These are phyloP conservation scores for Threskiornis aethiopicus DNA, from an alignment of 2,797 vertebrate species.

Conservation along the genomic window DNA sequence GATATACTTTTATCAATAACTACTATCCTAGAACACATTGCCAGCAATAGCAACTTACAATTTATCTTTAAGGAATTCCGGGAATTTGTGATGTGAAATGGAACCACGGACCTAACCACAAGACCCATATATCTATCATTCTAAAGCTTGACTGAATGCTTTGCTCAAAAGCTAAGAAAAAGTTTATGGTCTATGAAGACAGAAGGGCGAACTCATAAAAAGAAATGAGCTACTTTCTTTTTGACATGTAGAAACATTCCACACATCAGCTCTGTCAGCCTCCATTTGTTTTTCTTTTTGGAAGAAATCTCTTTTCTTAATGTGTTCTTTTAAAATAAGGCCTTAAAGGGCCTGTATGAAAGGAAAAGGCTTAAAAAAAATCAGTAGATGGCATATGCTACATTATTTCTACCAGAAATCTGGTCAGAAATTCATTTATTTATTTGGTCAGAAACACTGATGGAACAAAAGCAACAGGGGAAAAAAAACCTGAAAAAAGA, in stretches of 20 bases:
- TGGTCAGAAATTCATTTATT: not conserved
- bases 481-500: not conserved
- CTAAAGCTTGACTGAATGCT: not conserved
- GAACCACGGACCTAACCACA: not conserved
- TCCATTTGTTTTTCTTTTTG: not conserved
- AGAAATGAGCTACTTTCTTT: not conserved
- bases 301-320: not conserved
- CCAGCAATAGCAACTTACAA: not conserved
- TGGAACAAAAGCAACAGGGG: rapidly evolving
- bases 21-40: not conserved
- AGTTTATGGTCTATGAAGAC: not conserved
- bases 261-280: not conserved
- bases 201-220: not conserved
- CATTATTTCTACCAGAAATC: not conserved
- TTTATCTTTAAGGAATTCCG: not conserved
- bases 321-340: not conserved
- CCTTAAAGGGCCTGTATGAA: not conserved
- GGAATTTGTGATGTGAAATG: not conserved
- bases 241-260: not conserved
- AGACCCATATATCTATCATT: not conserved
- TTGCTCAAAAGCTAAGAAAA: not conserved
- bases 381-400: rapidly evolving
- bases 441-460: not conserved
- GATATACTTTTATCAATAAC: not conserved
- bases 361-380: not conserved